Conservation (phyloP, 2,797 vertebrate species). For the Epinephelus coioides region DNA sequence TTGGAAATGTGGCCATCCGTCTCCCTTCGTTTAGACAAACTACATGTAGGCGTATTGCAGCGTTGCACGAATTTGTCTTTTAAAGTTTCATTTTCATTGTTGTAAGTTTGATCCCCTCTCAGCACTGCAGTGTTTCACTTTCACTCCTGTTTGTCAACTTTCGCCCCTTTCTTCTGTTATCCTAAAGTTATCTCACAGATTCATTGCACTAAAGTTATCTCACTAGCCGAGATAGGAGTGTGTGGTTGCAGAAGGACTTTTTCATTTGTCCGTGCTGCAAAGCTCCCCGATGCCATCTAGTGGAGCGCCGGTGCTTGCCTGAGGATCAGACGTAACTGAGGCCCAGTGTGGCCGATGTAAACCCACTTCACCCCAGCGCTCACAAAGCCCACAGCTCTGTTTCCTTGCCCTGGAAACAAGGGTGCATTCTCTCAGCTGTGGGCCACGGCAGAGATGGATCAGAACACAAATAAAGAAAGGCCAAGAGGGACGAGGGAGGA, state of each 20-base stretch:
- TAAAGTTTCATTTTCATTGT: slow-evolving; percentile 75
- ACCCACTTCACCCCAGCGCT: slow-evolving; percentile 83
- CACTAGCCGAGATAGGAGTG: slow-evolving; percentile 12
- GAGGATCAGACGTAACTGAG: slow-evolving; percentile 68
- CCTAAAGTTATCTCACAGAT: slow-evolving; percentile 37
- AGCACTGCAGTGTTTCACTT: slow-evolving; percentile 65
- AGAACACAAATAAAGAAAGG: slow-evolving; percentile 81
- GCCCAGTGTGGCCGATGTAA: slow-evolving; percentile 79
- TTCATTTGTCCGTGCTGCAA: neutral
- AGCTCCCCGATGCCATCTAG: slow-evolving; percentile 86
- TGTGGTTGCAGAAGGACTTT: slow-evolving; percentile 27
- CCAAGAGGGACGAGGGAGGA: slow-evolving; percentile 49
- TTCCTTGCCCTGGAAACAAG: slow-evolving; percentile 79
- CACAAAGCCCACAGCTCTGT: slow-evolving; percentile 73
- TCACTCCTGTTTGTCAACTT: slow-evolving; percentile 58
- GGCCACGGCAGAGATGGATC: slow-evolving; percentile 65
- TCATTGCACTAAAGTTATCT: slow-evolving; percentile 32
- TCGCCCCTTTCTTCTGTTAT: slow-evolving; percentile 41
- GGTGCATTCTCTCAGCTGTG: slow-evolving; percentile 78
- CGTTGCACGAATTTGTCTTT: slow-evolving; percentile 42
- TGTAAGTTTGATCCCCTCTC: slow-evolving; percentile 44
- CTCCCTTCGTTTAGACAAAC: slow-evolving; percentile 58
- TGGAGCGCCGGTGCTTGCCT: slow-evolving; percentile 69
- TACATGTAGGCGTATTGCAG: slow-evolving; percentile 69
- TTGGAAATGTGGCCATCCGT: slow-evolving; percentile 73